Evolutionary conservation across 1,140 invertebrate species (phyloP), one percentile per base, ranked within the genome.

Genomic region (Colletes latitarsis): DNA sequence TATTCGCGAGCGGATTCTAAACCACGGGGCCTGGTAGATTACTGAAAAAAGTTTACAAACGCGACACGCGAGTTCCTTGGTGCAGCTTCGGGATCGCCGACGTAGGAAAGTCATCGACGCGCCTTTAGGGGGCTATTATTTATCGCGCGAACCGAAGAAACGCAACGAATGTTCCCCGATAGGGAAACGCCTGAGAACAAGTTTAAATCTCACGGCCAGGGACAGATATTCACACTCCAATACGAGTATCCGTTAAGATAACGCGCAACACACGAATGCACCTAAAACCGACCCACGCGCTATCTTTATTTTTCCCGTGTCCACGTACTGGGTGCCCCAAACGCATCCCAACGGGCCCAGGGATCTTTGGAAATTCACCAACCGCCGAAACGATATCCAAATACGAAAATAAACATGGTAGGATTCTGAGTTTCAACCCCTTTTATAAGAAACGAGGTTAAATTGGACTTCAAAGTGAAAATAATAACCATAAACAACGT

Each of bases 221-320:
- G 72, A 80, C 68, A 67, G 71, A 88, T 83, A 88, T 87, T 87
- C 66, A 64, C 87, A 72, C 87, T 83, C 77, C 76, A 82, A 83
- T 86, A 82, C 81, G 78, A 68, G 78, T 79, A 76, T 87, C 67
- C 83, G 83, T 87, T 87, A 85, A 88, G 87, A 88, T 88, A 88
- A 88, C 83, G 82, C 55, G n/a, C 63, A 78, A 76, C 39, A 78
- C 81, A 70, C 77, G 60, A 71, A 57, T 74, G 55, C 46, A 74
- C 62, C 63, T 78, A 82, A 83, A 88, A 76, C 52, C 76, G 67
- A 79, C 63, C 76, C 82, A 82, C 79, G 69, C 72, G 77, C 77
- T 88, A 87, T 85, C 86, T 85, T 88, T 73, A 83, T 85, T 81
- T 60, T 82, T 41, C 49, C 15, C 60, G 21, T 49, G n/a, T 39